Base-by-base conservation (phyloP, 2,797 vertebrate genomes). In the Alouatta caraya region DNA sequence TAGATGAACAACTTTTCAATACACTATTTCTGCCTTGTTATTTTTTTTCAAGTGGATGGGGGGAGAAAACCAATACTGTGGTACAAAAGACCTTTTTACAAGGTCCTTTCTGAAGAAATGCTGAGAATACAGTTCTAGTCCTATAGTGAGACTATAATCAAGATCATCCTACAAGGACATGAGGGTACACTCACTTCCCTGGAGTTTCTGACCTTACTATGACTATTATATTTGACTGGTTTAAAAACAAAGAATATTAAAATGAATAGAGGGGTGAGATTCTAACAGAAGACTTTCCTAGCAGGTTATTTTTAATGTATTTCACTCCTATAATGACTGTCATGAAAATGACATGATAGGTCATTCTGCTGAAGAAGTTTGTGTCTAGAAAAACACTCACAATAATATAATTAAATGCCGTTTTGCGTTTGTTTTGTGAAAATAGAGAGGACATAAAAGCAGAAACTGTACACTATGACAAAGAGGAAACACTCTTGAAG, bases 81-180 rank as follows among this genome's bases (percentile, higher is more conserved):
- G 61, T 84, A 94, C 82, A 94, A 95, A 28, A 57, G 82, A 84
- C 37, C 80, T 97, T 96, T 67, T 80, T 78, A 96, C 0, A 13
- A 88, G 96, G 96, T 82, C 82, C 64, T 50, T 90, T 61, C 90
- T 93, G 95, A 75, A 94, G 96, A 92, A 88, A 91, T 76, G 44
- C 84, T 84, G 88, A 55, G 44, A 75, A 79, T 10, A 96, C 61
- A 93, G 5, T 78, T 94, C 14, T 57, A 96, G 97, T 98, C 96
- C 93, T 97, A 95, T 64, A 97, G 97, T 95, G 86, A 97, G 97
- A 97, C 97, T 97, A 94, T 90, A 93, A 96, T 90, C 76, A 48
- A 94, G 83, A 39, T 59, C 86, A 95, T 97, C 97, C 98, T 84
- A 97, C 90, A 93, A 98, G 97, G 98, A 98, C 93, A 28, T 88